Base-by-base conservation (phyloP, 2,113 vertebrate genomes). In the Malurus alboscapulatus region DNA sequence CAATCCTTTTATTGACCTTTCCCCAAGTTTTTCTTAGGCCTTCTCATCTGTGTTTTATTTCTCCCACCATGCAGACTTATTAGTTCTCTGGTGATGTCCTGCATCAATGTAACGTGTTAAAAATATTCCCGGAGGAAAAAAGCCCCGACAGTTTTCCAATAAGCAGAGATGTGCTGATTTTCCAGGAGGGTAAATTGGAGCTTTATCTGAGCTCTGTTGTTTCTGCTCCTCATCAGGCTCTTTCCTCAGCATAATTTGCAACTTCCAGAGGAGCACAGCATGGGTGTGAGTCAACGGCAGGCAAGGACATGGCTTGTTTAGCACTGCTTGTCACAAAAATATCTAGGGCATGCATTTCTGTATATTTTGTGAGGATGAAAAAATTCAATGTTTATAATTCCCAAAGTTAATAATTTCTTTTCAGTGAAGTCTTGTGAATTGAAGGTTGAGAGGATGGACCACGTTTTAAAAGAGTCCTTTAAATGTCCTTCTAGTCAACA, bases 181-280 rank as follows among this genome's bases (percentile, higher is more conserved):
- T 93, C 59, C 55, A 55, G 42, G 36, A 66, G 17, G 53, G 18
- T 55, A 71, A 92, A 69, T 6, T 29, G 36, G 79, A 77, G 62
- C 29, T 22, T 85, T 69, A 48, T 71, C 58, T 48, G 74, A 83
- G 55, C 47, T 85, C 36, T 89, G 27, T 59, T 95, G 44, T 38
- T 69, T 71, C 17, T 84, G 29, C 53, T 87, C n/a, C 53, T 83
- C 55, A 51, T 74, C 7, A 3, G 29, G 25, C 21, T 87, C 67
- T 86, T 91, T 86, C 74, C 45, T 50, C 34, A 67, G 44, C 19
- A 27, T 63, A 90, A 92, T 94, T 92, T 91, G 26, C 67, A 91
- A 24, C 50, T 90, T 85, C 30, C 82, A 85, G 67, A 90, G 72
- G 58, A 80, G 63, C 71, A 63, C 82, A 92, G 34, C 78, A 84